Conservation (phyloP, 2,888 invertebrate species). For the Sericinus montela region DNA sequence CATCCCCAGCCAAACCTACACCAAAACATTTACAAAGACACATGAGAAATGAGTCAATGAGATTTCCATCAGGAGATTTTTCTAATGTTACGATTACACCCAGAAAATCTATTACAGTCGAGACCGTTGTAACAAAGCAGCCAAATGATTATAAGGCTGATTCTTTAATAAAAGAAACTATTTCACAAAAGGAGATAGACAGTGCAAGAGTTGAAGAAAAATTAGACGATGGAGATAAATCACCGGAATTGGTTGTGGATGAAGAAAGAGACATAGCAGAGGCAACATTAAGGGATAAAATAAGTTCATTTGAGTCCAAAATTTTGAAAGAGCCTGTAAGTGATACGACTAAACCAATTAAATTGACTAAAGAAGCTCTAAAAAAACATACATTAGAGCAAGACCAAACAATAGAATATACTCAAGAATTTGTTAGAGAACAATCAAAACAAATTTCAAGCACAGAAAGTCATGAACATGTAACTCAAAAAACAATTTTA, state of each 20-base stretch:
- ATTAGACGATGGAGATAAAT: slow-evolving; percentile 65
- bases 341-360: slow-evolving; percentile 64
- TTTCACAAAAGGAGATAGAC: slow-evolving; percentile 69
- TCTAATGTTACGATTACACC: slow-evolving; percentile 73
- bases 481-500: slow-evolving; percentile 44
- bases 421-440: slow-evolving; percentile 73
- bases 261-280: slow-evolving; percentile 73
- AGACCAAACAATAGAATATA: slow-evolving; percentile 71
- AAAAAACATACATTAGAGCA: slow-evolving; percentile 72
- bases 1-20: slow-evolving; percentile 70
- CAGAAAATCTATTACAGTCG: slow-evolving; percentile 64
- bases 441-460: slow-evolving; percentile 66
- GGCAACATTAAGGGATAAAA: slow-evolving; percentile 63
- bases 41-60: slow-evolving; percentile 76
- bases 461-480: slow-evolving; percentile 42
- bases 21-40: slow-evolving; percentile 75
- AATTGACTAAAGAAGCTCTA: slow-evolving; percentile 73
- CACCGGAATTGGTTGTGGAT: slow-evolving; percentile 62
- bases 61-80: slow-evolving; percentile 75
- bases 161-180: slow-evolving; percentile 51
- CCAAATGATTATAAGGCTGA: slow-evolving; percentile 48
- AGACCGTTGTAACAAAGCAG: slow-evolving; percentile 60
- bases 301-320: slow-evolving; percentile 70
- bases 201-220: slow-evolving; percentile 79
- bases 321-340: slow-evolving; percentile 60